Percentiles rank a stretch among this genome's conserved stretches.
Evolutionary conservation across 2,113 vertebrate genomes (phyloP).

Genomic region (Microcebus tavaratra): DNA sequence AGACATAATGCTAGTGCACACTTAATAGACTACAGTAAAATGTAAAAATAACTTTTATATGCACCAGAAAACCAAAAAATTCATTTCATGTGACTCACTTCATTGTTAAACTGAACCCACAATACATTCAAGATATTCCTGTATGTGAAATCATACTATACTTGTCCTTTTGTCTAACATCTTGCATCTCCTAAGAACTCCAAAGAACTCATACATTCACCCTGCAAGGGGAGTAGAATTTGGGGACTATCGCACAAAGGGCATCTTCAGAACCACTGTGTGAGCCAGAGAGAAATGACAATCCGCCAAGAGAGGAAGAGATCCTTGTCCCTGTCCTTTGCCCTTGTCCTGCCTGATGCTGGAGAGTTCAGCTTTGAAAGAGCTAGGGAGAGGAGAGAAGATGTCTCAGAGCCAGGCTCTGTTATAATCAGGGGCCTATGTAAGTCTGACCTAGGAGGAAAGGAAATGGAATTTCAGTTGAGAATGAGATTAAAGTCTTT

Average conservation of each 20-base stretch:
- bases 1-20: no score
- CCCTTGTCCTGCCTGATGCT: neutral
- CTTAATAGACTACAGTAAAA: no score
- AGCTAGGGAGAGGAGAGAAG: neutral
- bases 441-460: neutral
- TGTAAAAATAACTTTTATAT: no score
- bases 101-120: no score
- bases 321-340: neutral
- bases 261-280: neutral
- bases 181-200: neutral
- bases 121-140: no score
- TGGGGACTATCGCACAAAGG: neutral
- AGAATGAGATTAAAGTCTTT: neutral
- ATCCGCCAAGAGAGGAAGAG: neutral
- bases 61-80: no score
- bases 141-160: no score
- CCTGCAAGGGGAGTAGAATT: neutral
- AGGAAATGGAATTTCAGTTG: neutral
- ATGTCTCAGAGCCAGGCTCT: neutral
- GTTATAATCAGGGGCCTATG: neutral
- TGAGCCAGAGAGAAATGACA: slow-evolving; percentile 3
- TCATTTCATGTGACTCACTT: no score
- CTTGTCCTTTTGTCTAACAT: no score
- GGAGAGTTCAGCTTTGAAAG: neutral
- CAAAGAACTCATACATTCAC: neutral